Percentiles rank a stretch among this genome's conserved stretches.
Evolutionary conservation across 2,888 invertebrate genomes (phyloP).

Genomic region (Boloria selene): DNA sequence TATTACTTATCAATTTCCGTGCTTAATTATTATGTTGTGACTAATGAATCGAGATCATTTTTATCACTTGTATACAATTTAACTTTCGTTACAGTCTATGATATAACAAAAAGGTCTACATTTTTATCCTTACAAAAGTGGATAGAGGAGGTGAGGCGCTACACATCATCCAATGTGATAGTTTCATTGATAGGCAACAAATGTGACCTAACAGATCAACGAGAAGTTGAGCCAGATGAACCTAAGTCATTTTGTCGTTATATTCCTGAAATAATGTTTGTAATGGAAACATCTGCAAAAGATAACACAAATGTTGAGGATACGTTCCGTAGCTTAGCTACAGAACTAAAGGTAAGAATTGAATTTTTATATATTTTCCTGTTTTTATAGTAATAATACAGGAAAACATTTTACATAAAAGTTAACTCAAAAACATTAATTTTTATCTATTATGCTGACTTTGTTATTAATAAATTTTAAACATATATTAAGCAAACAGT

Average conservation of each 20-base stretch:
- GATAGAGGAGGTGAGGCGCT: slow-evolving; percentile 97
- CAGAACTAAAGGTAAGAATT: slow-evolving; percentile 88
- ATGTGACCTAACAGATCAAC: slow-evolving; percentile 90
- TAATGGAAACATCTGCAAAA: slow-evolving; percentile 95
- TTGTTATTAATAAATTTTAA: no score
- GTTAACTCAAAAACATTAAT: no score
- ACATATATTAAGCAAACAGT: no score
- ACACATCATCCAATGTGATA: slow-evolving; percentile 95
- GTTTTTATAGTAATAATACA: not conserved
- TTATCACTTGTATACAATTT: not conserved
- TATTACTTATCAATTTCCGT: slow-evolving; percentile 8
- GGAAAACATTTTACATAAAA: no score
- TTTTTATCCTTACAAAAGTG: slow-evolving; percentile 96
- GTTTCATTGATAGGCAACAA: slow-evolving; percentile 96
- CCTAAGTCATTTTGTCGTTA: slow-evolving; percentile 93
- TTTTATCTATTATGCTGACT: no score
- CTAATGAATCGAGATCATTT: not conserved
- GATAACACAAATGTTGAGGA: slow-evolving; percentile 95
- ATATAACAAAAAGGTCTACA: slow-evolving; percentile 95
- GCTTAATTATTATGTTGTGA: not conserved
- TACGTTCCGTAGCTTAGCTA: slow-evolving; percentile 92
- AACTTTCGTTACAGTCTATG: slow-evolving; percentile 87
- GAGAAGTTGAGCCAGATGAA: slow-evolving; percentile 93
- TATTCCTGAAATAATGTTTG: slow-evolving; percentile 92
- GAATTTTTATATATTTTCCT: not conserved